phyloP scores from a whole-genome alignment of 2,888 invertebrate genomes.

The Agrochola litura region DNA sequence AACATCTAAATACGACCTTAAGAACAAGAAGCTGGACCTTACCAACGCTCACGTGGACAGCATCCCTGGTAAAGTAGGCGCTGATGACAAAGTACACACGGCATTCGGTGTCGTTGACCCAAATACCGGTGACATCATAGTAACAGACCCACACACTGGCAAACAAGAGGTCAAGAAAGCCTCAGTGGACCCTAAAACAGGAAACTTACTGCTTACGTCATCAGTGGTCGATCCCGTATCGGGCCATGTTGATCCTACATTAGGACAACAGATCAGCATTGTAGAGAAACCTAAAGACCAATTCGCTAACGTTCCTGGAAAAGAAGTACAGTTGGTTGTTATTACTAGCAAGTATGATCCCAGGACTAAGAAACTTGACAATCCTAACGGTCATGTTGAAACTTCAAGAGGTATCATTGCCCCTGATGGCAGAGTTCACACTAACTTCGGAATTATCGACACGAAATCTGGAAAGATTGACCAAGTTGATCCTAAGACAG shows the following conservation, averaged over 20 bases:
- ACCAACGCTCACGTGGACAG: slow-evolving; percentile 84
- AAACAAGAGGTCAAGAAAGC: slow-evolving; percentile 91
- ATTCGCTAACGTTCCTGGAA: slow-evolving; percentile 79
- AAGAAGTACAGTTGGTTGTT: slow-evolving; percentile 85
- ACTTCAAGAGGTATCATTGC: slow-evolving; percentile 83
- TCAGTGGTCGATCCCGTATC: slow-evolving; percentile 89
- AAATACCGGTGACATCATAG: slow-evolving; percentile 88
- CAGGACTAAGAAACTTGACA: slow-evolving; percentile 88
- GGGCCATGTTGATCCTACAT: slow-evolving; percentile 86
- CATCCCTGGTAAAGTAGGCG: slow-evolving; percentile 76
- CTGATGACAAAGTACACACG: slow-evolving; percentile 89
- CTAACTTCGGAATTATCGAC: slow-evolving; percentile 89
- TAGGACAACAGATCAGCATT: slow-evolving; percentile 87
- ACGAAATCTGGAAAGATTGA: slow-evolving; percentile 88
- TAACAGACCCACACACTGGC: slow-evolving; percentile 90
- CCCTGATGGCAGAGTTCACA: slow-evolving; percentile 85
- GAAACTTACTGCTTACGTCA: slow-evolving; percentile 88
- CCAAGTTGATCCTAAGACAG: slow-evolving; percentile 88
- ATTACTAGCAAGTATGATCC: slow-evolving; percentile 90
- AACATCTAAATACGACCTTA: slow-evolving; percentile 89
- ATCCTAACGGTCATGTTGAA: slow-evolving; percentile 88
- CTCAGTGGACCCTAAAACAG: slow-evolving; percentile 91
- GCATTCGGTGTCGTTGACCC: slow-evolving; percentile 90
- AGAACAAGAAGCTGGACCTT: slow-evolving; percentile 83
- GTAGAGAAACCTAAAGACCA: slow-evolving; percentile 77